These are phyloP conservation scores for Calliopum simillimum DNA, from an alignment of 2,888 invertebrate species.

Conservation along the genomic window DNA sequence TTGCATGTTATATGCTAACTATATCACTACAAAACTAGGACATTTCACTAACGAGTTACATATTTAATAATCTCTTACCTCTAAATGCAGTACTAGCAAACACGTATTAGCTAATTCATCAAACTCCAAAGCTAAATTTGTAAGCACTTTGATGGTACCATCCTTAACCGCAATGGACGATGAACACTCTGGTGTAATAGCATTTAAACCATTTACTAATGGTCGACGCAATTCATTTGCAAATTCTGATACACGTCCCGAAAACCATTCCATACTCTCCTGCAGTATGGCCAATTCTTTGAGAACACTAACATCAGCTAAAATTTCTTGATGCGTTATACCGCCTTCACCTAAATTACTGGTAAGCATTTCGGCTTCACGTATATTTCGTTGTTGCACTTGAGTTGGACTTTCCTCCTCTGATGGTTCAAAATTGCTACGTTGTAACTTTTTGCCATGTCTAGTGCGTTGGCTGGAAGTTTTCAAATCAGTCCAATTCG, in stretches of 20 bases:
- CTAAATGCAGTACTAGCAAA: conserved; percentile 90
- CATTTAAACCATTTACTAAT: conserved; percentile 64
- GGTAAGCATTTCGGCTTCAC: conserved; percentile 93
- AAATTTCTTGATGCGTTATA: conserved; percentile 85
- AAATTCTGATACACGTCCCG: conserved; percentile 74
- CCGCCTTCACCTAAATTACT: conserved; percentile 91
- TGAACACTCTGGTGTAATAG: conserved; percentile 58
- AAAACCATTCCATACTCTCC: conserved; percentile 92
- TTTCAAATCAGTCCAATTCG: conserved; percentile 81
- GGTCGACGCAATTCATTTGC: conserved; percentile 71
- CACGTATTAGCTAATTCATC: conserved; percentile 92
- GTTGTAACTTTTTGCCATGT: conserved; percentile 59
- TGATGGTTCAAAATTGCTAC: conserved; percentile 68
- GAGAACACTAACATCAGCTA: conserved; percentile 85
- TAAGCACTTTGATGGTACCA: conserved; percentile 74
- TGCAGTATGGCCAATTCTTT: conserved; percentile 89
- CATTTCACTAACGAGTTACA: too few relatives aligned
- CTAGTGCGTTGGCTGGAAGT: conserved; percentile 56
- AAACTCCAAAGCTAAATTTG: conserved; percentile 81
- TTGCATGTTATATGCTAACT: too few relatives aligned
- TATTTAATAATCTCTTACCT: conserved; percentile 70
- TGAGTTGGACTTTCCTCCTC: conserved; percentile 85
- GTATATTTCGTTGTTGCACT: conserved; percentile 80
- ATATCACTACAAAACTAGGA: too few relatives aligned
- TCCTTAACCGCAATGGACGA: conserved; percentile 68